Conservation (phyloP, 2,113 vertebrate genomes). For the Austrofundulus limnaeus region DNA sequence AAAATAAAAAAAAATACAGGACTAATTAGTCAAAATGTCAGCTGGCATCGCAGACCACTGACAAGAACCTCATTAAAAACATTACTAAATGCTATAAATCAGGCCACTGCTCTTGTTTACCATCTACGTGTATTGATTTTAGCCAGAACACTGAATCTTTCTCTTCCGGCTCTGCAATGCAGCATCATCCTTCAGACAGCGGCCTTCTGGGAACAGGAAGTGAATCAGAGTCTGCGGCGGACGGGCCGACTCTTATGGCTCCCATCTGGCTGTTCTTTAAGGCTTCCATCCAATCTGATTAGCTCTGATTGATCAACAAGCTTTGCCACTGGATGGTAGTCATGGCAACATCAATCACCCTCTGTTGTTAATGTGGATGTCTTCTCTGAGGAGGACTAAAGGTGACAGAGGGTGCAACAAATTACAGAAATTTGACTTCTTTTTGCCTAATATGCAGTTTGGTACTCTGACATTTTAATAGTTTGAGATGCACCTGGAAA, state of each 20-base stretch:
- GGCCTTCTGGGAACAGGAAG: constrained; percentile 75
- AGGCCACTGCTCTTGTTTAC: constrained; percentile 2
- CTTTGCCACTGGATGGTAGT: constrained; percentile 63
- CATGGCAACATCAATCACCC: constrained; percentile 62
- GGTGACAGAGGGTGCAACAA: constrained; percentile 39
- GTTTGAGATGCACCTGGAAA: background rate
- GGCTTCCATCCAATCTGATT: constrained; percentile 71
- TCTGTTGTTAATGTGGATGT: constrained; percentile 45
- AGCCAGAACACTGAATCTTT: constrained; percentile 31
- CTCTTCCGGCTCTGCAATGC: constrained; percentile 45
- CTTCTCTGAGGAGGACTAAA: constrained; percentile 32
- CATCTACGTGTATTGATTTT: constrained; percentile 39
- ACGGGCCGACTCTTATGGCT: constrained; percentile 67
- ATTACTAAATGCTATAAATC: constrained; percentile 34
- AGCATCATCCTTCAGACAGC: constrained; percentile 59
- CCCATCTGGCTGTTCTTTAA: constrained; percentile 75
- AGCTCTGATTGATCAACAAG: constrained; percentile 74
- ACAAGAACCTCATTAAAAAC: constrained; percentile 19
- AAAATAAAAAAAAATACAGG: constrained; percentile 8
- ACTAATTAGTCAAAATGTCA: background rate
- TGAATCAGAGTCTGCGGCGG: constrained; percentile 65
- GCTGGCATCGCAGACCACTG: background rate
- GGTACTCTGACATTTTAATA: constrained; percentile 36
- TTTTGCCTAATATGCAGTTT: constrained; percentile 17
- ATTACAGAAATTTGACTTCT: constrained; percentile 41